Conservation (phyloP, 2,888 invertebrate species). For the Dyspetes luteomarginatus region DNA sequence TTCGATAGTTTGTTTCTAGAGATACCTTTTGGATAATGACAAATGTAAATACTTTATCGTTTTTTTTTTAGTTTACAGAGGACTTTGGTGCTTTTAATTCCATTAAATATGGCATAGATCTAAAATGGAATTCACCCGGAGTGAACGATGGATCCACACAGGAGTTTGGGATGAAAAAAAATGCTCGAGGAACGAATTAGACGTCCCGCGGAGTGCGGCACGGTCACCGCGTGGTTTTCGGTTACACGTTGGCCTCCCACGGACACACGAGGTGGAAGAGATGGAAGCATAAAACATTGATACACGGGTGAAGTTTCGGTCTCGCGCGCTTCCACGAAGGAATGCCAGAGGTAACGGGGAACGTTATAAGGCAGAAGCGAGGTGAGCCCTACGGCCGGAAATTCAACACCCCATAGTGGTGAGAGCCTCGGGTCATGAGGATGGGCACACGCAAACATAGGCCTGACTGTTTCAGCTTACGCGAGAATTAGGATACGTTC, state of each 20-base stretch:
- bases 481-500: constrained; percentile 53
- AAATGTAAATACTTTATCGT: too few relatives aligned
- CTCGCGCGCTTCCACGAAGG: constrained; percentile 71
- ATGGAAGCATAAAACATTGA: constrained; percentile 73
- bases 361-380: constrained; percentile 47
- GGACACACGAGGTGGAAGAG: constrained; percentile 66
- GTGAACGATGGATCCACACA: too few relatives aligned
- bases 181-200: constrained; percentile 76
- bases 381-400: constrained; percentile 56
- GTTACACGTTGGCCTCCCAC: constrained; percentile 77
- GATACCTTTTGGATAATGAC: too few relatives aligned
- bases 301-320: constrained; percentile 67
- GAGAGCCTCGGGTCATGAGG: constrained; percentile 39
- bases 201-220: constrained; percentile 73
- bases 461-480: constrained; percentile 41
- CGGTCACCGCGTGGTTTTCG: constrained; percentile 72
- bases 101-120: too few relatives aligned
- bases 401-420: constrained; percentile 58
- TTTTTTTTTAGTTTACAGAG: too few relatives aligned
- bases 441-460: constrained; percentile 9
- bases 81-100: too few relatives aligned
- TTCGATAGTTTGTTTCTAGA: too few relatives aligned
- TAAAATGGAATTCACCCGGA: too few relatives aligned
- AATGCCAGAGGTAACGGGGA: constrained; percentile 69
- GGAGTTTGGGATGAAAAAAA: constrained; percentile 17